phyloP scores from a whole-genome alignment of 2,797 vertebrate species.

The Peromyscus aztecus region DNA sequence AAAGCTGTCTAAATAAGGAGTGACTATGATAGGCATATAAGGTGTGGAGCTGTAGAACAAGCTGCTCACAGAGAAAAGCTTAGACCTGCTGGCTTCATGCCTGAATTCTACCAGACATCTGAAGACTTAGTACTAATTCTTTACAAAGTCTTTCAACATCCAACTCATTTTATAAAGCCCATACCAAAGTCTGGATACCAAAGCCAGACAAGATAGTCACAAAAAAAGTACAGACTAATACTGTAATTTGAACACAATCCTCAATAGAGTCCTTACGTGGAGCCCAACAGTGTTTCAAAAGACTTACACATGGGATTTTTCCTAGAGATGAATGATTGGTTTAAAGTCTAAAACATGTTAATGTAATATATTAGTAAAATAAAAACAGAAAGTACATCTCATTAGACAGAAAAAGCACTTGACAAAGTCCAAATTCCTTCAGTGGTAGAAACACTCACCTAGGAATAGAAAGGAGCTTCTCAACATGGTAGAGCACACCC shows the following conservation, averaged over 20 bases:
- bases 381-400: neutral
- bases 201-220: neutral
- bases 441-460: neutral
- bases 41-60: neutral
- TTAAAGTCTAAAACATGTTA: conserved; percentile 22
- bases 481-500: neutral
- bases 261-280: neutral
- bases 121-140: conserved; percentile 37
- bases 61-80: neutral
- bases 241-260: neutral
- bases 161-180: conserved; percentile 27
- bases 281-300: neutral
- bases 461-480: neutral
- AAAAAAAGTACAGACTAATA: neutral
- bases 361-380: conserved; percentile 18
- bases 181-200: neutral
- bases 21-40: conserved; percentile 3
- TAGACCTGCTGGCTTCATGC: neutral
- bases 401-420: conserved; percentile 17
- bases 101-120: conserved; percentile 26
- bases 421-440: conserved; percentile 34
- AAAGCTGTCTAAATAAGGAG: neutral
- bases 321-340: conserved; percentile 14
- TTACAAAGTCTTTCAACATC: neutral
- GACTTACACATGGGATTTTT: neutral